Percentiles rank a stretch among this genome's conserved stretches.
Evolutionary conservation across 2,797 vertebrate genomes (phyloP).

Genomic region (Synanceia verrucosa): DNA sequence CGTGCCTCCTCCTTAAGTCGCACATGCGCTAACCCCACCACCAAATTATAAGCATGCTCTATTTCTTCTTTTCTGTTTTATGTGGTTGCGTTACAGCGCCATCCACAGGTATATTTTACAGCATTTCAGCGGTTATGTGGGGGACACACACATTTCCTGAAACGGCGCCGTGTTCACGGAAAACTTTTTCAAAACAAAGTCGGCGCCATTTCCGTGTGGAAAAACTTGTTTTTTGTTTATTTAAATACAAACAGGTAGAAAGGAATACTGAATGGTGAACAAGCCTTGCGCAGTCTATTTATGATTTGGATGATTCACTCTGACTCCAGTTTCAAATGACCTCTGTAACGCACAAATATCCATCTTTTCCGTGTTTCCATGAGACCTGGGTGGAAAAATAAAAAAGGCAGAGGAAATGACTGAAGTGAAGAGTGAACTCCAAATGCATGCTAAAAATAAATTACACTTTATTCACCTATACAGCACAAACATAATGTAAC

Average conservation of each 20-base stretch:
- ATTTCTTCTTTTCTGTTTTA: no score
- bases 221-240: no score
- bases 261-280: background rate
- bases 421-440: conserved; percentile 12
- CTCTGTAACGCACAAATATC: conserved; percentile 26
- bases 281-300: background rate
- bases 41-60: no score
- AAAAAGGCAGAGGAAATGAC: conserved; percentile 10
- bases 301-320: conserved; percentile 14
- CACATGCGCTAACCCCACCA: no score
- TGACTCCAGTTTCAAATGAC: conserved; percentile 20
- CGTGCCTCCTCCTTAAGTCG: no score
- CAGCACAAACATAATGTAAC: conserved; percentile 5
- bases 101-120: no score
- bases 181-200: no score
- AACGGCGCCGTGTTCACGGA: no score
- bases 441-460: conserved; percentile 45
- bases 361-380: conserved; percentile 5
- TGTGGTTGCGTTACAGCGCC: no score
- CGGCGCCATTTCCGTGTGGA: no score
- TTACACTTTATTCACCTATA: conserved; percentile 29
- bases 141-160: no score
- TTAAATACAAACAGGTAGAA: conserved; percentile 22
- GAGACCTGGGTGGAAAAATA: conserved; percentile 11
- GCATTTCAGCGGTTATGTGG: no score